A percentile compares a stretch with the other conserved stretches of the same genome.
Evolutionary conservation across 1,140 invertebrate species (phyloP).

Genomic region (Parasteatoda tepidariorum): DNA sequence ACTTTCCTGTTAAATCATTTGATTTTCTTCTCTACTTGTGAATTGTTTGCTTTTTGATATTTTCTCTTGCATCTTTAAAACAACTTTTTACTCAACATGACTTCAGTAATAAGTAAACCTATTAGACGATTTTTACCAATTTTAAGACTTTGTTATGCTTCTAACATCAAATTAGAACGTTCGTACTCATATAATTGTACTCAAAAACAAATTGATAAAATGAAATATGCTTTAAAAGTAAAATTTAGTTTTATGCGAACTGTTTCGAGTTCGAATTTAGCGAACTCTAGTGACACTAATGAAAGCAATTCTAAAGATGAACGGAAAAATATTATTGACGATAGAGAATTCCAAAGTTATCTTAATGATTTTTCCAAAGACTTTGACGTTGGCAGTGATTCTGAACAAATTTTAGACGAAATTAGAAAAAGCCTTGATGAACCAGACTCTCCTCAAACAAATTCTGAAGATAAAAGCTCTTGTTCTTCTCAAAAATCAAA

Average conservation of each 20-base stretch:
- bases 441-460: not conserved
- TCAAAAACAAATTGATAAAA: no score
- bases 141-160: not conserved
- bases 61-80: no score
- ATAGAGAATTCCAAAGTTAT: conserved; percentile 49
- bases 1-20: no score
- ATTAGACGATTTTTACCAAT: not conserved
- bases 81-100: no score
- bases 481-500: not conserved
- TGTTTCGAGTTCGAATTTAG: not conserved
- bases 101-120: no score
- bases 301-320: not conserved
- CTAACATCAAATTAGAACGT: not conserved
- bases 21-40: no score
- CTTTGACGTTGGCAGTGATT: conserved; percentile 36
- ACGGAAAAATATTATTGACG: conserved; percentile 11
- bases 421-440: conserved; percentile 22
- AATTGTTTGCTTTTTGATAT: no score
- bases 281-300: not conserved
- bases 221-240: no score
- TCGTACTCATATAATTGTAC: no score
- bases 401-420: conserved; percentile 31
- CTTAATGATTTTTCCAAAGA: conserved; percentile 39
- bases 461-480: not conserved
- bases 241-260: not conserved